Conservation (phyloP, 2,888 invertebrate genomes). For the Hetaerina titia region DNA sequence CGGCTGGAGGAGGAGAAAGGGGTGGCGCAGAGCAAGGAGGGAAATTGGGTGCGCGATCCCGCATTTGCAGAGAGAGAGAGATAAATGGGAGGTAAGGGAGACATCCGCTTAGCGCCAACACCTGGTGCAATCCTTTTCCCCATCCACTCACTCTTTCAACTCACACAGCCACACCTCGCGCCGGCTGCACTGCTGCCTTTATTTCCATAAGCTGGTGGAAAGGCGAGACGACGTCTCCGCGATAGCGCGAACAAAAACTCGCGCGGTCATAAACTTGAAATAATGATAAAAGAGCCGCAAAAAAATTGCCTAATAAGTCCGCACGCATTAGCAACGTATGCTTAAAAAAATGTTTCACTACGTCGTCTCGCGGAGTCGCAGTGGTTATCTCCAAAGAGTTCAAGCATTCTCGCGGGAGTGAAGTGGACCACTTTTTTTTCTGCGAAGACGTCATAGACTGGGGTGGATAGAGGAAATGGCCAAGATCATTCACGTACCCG, state of each 20-base stretch:
- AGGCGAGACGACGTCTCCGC: background rate
- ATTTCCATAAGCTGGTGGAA: background rate
- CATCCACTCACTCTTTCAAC: background rate
- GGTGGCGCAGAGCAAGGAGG: background rate
- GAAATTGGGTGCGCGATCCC: background rate
- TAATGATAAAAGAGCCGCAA: background rate
- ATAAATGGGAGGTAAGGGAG: background rate
- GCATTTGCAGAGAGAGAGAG: background rate
- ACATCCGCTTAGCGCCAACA: background rate
- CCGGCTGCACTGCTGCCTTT: background rate
- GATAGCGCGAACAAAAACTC: background rate
- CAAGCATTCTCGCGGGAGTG: too few relatives aligned
- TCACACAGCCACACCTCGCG: too few relatives aligned
- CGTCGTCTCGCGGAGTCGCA: too few relatives aligned
- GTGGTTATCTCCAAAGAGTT: too few relatives aligned
- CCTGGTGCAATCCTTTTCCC: background rate
- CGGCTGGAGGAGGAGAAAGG: background rate
- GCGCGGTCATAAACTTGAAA: background rate
- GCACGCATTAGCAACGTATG: too few relatives aligned
- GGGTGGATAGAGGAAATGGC: too few relatives aligned
- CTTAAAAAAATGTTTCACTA: too few relatives aligned
- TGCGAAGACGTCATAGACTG: too few relatives aligned
- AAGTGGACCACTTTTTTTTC: too few relatives aligned
- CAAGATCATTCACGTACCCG: too few relatives aligned
- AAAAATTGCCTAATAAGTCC: too few relatives aligned